Evolutionary conservation across 1,140 invertebrate species (phyloP).

Genomic region (Prorops nasuta): DNA sequence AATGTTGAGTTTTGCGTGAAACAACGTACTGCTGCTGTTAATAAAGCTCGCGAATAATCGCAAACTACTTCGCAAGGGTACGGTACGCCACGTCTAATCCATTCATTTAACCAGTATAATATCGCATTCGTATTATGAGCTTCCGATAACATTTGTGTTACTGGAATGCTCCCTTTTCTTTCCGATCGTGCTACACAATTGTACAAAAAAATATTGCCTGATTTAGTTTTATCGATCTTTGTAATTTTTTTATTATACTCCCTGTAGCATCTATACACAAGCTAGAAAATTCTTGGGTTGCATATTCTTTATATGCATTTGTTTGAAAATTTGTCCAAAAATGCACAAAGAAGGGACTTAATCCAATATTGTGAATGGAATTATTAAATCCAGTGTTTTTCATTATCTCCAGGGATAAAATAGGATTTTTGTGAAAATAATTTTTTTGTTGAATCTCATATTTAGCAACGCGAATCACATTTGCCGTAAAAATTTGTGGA

Average conservation of each 20-base stretch:
- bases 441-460: conserved; percentile 1
- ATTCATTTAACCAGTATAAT: conserved; percentile 18
- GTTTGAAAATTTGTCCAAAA: conserved; percentile 24
- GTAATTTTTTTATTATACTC: conserved; percentile 11
- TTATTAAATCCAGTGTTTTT: not conserved
- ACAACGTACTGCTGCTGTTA: conserved; percentile 11
- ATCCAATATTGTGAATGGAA: conserved; percentile 14
- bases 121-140: conserved; percentile 11
- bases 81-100: conserved; percentile 14
- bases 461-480: conserved; percentile 11
- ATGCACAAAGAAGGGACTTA: conserved; percentile 18
- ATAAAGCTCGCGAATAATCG: conserved; percentile 20
- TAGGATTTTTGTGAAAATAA: conserved; percentile 12
- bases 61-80: conserved; percentile 19
- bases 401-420: conserved; percentile 13
- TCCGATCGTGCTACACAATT: not conserved
- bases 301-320: conserved; percentile 12
- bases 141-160: conserved; percentile 15
- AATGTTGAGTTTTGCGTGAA: conserved; percentile 15
- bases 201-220: conserved; percentile 7
- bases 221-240: conserved; percentile 9
- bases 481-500: conserved; percentile 4
- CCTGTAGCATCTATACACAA: conserved; percentile 24
- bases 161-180: conserved; percentile 7
- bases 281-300: not conserved